A percentile compares a stretch with the other conserved stretches of the same genome.
These are phyloP conservation scores for Sturnira hondurensis DNA, from an alignment of 2,113 vertebrate species.

Conservation along the genomic window DNA sequence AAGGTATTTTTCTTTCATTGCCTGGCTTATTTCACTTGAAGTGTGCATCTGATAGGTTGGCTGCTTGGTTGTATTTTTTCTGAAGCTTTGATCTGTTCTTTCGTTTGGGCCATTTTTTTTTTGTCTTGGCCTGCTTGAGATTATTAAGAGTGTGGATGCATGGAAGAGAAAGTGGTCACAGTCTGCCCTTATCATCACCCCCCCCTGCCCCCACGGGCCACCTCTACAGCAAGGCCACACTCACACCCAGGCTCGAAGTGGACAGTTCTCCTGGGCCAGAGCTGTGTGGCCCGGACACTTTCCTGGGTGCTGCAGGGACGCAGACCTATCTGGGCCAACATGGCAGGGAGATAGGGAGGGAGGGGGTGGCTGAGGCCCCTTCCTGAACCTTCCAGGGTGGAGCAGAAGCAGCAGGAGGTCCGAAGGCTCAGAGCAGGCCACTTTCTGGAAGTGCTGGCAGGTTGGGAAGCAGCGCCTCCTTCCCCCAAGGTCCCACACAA, in stretches of 20 bases:
- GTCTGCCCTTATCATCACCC: background rate
- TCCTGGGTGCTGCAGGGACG: background rate
- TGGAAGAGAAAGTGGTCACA: background rate
- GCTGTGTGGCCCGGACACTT: background rate
- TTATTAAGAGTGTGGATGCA: background rate
- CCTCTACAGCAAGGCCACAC: background rate
- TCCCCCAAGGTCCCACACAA: background rate
- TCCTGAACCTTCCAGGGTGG: too few species aligned
- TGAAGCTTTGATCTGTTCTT: too few species aligned
- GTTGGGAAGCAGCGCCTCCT: background rate
- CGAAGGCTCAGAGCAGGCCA: background rate
- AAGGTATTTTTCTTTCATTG: too few species aligned
- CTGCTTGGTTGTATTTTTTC: too few species aligned
- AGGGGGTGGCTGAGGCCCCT: background rate
- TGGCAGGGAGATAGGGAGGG: background rate
- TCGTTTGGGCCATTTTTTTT: too few species aligned
- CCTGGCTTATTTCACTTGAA: too few species aligned
- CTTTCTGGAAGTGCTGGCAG: background rate
- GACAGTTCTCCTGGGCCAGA: background rate
- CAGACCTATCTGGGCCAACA: background rate
- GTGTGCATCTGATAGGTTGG: too few species aligned
- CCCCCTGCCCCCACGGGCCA: background rate
- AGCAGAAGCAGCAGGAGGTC: background rate
- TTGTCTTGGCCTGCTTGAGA: background rate
- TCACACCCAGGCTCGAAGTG: background rate